Evolutionary conservation across 2,113 vertebrate species (phyloP).

Genomic region (Salvelinus fontinalis): DNA sequence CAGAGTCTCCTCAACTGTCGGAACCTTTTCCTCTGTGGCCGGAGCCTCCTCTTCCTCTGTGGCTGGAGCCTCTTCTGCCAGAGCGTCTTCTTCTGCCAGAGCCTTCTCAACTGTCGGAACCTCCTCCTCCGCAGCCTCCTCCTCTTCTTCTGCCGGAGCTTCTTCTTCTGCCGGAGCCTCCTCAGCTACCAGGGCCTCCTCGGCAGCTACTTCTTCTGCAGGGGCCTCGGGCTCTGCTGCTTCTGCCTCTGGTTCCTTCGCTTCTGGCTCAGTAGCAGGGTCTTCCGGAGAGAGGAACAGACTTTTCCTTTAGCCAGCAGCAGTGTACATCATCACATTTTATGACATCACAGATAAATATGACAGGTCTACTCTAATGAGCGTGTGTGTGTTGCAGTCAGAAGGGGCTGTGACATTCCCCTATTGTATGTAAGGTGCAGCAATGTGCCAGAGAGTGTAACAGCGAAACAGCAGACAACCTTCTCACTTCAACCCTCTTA

Average conservation of each 20-base stretch:
- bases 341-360: neutral
- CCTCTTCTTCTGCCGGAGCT: neutral
- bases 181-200: neutral
- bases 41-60: neutral
- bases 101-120: neutral
- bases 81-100: neutral
- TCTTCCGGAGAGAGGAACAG: conserved; percentile 3
- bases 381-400: conserved; percentile 1
- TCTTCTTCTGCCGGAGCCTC: neutral
- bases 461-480: conserved; percentile 40
- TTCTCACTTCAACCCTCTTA: conserved; percentile 16
- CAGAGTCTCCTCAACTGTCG: neutral
- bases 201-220: neutral
- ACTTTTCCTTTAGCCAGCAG: neutral
- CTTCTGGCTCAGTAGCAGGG: neutral
- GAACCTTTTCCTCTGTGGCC: neutral
- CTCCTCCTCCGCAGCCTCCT: too few species aligned
- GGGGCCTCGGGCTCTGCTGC: neutral
- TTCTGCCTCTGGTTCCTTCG: neutral
- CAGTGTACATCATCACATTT: neutral
- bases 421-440: conserved; percentile 5
- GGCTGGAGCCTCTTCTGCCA: neutral
- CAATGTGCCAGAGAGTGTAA: conserved; percentile 48
- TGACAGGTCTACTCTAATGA: neutral
- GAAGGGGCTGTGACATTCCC: conserved; percentile 58